Conservation (phyloP, 2,113 vertebrate genomes). For the Solea solea region DNA sequence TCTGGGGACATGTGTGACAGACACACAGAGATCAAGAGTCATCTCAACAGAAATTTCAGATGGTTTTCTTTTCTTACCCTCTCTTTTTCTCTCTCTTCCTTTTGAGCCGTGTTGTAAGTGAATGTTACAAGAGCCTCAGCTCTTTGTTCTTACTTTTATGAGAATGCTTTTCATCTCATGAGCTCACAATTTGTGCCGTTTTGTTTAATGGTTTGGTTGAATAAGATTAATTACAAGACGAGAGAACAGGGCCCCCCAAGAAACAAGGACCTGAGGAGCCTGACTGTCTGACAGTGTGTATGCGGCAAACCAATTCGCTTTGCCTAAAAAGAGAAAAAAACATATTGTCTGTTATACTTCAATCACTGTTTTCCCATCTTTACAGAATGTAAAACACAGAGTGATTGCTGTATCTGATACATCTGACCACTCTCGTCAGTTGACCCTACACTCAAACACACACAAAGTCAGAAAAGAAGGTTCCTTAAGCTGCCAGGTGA, state of each 20-base stretch:
- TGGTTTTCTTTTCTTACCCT: neutral
- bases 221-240: slow-evolving; percentile 16
- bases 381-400: neutral
- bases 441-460: slow-evolving; percentile 29
- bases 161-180: slow-evolving; percentile 36
- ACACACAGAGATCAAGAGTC: neutral
- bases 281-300: neutral
- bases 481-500: slow-evolving; percentile 62
- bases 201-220: slow-evolving; percentile 11
- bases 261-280: neutral
- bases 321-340: no score
- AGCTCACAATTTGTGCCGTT: no score
- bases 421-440: slow-evolving; percentile 27
- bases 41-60: neutral
- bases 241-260: neutral
- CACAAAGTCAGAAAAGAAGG: slow-evolving; percentile 56
- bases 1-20: neutral
- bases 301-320: neutral
- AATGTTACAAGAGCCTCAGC: slow-evolving; percentile 28
- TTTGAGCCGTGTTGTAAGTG: slow-evolving; percentile 26
- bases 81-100: neutral
- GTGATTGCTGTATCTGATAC: slow-evolving; percentile 37
- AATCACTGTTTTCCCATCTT: no score
- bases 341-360: no score
- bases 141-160: slow-evolving; percentile 62